Base-by-base conservation (phyloP, 2,888 invertebrate species). In the Hipparchia semele region DNA sequence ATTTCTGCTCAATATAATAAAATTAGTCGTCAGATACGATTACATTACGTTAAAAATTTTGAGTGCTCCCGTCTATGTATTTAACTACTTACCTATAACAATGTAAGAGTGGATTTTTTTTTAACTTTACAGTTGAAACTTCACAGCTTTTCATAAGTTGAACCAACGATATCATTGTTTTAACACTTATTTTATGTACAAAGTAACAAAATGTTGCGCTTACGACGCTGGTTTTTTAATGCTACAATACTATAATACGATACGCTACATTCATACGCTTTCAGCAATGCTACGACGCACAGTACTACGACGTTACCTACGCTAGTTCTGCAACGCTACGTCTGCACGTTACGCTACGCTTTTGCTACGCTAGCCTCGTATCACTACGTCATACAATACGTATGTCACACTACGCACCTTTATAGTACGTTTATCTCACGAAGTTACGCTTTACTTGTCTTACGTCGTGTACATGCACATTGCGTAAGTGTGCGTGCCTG, bases 1-100 rank as follows among this genome's bases (percentile, higher is more conserved):
- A 68, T 59, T 60, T 68, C 60, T 33, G 68, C 59, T 49, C 33
- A 49, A 59, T n/a, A 68, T 33, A 59, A 68, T n/a, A 68, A 33
- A 59, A 68, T 68, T 68, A 59, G 58, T 49, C 68, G 49, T 58
- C 23, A 46, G 58, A 65, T 51, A 58, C 33, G 53, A 65, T 65
- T 53, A 33, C 33, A 65, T 65, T 65, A 65, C 6, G 65, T 46
- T 53, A 8, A 65, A 64, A 65, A 65, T n/a, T 65, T 65, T 53
- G 65, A 65, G 65, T 39, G 65, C 65, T 10, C 6, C 65, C 12
- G 33, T 33, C 65, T 39, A 53, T 53, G 33, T 51, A 62, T n/a
- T 39, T 46, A 13, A n/a, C 13, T 13, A 46, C 45, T 39, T 58
- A 13, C 53, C 53, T 53, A 8, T 8, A 8, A 53, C 3, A 10